phyloP scores from a whole-genome alignment of 2,113 vertebrate genomes.

The Porphyrio hochstetteri region DNA sequence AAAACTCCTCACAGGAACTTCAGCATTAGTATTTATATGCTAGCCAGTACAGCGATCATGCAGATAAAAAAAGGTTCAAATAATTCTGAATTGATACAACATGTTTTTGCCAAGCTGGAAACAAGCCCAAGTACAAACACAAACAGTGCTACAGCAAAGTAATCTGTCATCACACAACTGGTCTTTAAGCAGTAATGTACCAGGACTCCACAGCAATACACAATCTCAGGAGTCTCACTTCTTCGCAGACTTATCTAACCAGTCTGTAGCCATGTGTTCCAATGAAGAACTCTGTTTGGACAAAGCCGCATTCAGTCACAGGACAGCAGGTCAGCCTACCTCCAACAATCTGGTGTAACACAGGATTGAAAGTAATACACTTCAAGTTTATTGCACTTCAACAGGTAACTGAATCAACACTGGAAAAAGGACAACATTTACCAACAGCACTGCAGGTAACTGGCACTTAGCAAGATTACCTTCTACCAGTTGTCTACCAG shows the following conservation, averaged over 20 bases:
- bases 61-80: too few species aligned
- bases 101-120: not conserved
- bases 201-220: not conserved
- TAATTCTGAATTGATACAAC: not conserved
- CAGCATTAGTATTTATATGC: not conserved
- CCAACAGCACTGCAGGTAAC: not conserved
- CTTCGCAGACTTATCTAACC: not conserved
- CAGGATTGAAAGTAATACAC: not conserved
- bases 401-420: not conserved
- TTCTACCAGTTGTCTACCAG: not conserved
- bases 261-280: fast-evolving
- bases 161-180: not conserved
- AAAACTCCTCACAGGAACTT: not conserved
- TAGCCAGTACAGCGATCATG: not conserved
- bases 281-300: not conserved
- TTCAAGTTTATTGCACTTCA: not conserved
- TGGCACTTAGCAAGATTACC: not conserved
- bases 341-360: not conserved
- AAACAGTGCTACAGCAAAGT: not conserved
- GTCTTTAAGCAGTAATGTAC: not conserved
- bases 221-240: not conserved
- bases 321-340: not conserved
- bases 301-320: not conserved
- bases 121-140: not conserved
- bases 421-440: not conserved